Conservation (phyloP, 35 echinoderm and acorn worm species). For the Stichopus chloronotus region DNA sequence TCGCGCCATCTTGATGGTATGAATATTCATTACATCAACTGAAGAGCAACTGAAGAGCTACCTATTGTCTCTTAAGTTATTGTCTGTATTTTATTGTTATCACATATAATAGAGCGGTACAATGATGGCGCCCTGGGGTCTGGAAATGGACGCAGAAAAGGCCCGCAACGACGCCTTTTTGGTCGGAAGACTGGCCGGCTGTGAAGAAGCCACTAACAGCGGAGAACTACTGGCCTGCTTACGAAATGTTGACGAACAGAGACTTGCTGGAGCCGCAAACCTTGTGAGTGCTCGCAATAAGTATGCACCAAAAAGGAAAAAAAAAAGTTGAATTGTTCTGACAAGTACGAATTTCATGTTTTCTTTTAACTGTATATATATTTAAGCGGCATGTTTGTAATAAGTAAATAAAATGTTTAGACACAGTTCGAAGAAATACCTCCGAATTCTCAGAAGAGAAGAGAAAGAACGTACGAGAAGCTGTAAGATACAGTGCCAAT, state of each 20-base stretch:
- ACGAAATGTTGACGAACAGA: conserved; percentile 1
- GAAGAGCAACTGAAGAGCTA: background rate
- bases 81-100: too few relatives aligned
- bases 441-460: too few relatives aligned
- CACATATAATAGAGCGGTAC: conserved; percentile 27
- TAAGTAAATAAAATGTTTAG: too few relatives aligned
- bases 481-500: too few relatives aligned
- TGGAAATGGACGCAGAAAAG: conserved; percentile 42
- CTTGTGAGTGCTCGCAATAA: background rate
- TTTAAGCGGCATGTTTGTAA: too few relatives aligned
- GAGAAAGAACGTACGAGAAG: too few relatives aligned
- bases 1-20: conserved; percentile 68
- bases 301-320: too few relatives aligned
- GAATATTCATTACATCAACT: background rate
- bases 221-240: conserved; percentile 7
- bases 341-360: too few relatives aligned
- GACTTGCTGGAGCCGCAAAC: conserved; percentile 33
- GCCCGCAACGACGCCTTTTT: conserved; percentile 45
- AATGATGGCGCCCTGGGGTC: conserved; percentile 51
- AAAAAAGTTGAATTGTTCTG: too few relatives aligned
- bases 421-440: too few relatives aligned
- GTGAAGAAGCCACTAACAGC: conserved; percentile 32
- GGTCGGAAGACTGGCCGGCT: conserved; percentile 52
- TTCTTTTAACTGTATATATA: too few relatives aligned
- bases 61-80: too few relatives aligned